phyloP scores from a whole-genome alignment of 2,888 invertebrate genomes.

The Eilema depressum region DNA sequence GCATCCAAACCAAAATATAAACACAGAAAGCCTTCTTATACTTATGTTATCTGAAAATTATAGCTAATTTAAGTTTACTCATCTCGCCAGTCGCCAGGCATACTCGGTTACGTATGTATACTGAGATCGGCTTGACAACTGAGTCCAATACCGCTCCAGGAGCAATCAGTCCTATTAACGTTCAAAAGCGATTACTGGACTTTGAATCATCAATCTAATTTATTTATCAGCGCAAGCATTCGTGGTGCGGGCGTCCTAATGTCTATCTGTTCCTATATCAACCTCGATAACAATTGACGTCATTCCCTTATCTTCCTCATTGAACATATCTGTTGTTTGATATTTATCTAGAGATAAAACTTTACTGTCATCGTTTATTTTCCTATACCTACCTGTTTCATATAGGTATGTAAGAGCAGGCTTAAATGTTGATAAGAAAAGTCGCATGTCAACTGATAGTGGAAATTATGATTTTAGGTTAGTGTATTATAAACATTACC shows the following conservation, averaged over 20 bases:
- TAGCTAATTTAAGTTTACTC: background rate
- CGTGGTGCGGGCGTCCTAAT: constrained; percentile 36
- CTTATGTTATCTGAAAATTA: too few relatives aligned
- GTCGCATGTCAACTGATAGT: background rate
- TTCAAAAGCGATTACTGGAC: constrained; percentile 19
- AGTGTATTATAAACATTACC: background rate
- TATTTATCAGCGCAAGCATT: constrained; percentile 27
- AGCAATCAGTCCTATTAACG: constrained; percentile 13
- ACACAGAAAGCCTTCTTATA: too few relatives aligned
- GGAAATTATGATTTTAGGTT: background rate
- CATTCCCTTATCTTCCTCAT: constrained; percentile 39
- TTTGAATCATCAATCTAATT: constrained; percentile 18
- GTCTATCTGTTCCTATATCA: constrained; percentile 40
- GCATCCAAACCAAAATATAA: too few relatives aligned
- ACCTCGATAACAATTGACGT: constrained; percentile 46
- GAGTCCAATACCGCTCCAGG: background rate
- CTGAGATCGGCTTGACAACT: background rate
- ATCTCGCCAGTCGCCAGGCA: background rate
- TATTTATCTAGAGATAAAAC: constrained; percentile 34
- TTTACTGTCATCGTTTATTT: constrained; percentile 18
- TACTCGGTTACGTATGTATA: background rate
- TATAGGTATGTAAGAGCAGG: constrained; percentile 9
- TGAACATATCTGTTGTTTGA: constrained; percentile 29
- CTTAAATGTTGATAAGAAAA: constrained; percentile 3
- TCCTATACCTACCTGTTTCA: constrained; percentile 2